Evolutionary conservation across 2,888 invertebrate genomes (phyloP).

Genomic region (Opisthograptis luteolata): DNA sequence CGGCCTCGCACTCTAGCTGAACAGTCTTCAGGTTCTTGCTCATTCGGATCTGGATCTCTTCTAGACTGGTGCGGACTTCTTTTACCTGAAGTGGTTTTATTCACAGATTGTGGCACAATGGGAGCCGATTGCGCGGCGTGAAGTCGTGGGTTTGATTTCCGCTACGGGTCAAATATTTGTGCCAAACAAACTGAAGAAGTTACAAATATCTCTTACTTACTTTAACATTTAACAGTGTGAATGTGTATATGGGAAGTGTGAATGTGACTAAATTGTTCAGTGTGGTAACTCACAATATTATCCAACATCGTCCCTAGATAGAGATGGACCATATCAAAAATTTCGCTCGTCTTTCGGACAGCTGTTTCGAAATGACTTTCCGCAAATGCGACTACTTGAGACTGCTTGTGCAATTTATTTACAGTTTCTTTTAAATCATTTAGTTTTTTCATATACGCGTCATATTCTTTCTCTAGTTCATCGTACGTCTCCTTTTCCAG

Average conservation of each 20-base stretch:
- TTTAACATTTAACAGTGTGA: too few relatives aligned
- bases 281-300: slow-evolving; percentile 49
- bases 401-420: slow-evolving; percentile 47
- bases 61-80: slow-evolving; percentile 55
- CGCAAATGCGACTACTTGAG: slow-evolving; percentile 49
- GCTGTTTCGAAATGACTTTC: slow-evolving; percentile 49
- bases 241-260: too few relatives aligned
- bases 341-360: slow-evolving; percentile 45
- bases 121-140: too few relatives aligned
- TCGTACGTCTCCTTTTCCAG: slow-evolving; percentile 50
- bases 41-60: slow-evolving; percentile 53
- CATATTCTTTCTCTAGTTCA: slow-evolving; percentile 44
- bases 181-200: too few relatives aligned
- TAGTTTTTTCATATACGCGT: slow-evolving; percentile 42
- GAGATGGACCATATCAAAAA: slow-evolving; percentile 52
- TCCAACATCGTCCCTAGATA: slow-evolving; percentile 53
- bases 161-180: too few relatives aligned
- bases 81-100: slow-evolving; percentile 46
- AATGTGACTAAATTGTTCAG: too few relatives aligned
- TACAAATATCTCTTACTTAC: too few relatives aligned
- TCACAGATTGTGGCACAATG: too few relatives aligned
- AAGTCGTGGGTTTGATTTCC: too few relatives aligned
- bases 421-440: slow-evolving; percentile 39
- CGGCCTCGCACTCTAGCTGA: slow-evolving; percentile 37
- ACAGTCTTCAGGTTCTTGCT: slow-evolving; percentile 47